Conservation (phyloP, 2,888 invertebrate genomes). For the Andrena chrysosceles region DNA sequence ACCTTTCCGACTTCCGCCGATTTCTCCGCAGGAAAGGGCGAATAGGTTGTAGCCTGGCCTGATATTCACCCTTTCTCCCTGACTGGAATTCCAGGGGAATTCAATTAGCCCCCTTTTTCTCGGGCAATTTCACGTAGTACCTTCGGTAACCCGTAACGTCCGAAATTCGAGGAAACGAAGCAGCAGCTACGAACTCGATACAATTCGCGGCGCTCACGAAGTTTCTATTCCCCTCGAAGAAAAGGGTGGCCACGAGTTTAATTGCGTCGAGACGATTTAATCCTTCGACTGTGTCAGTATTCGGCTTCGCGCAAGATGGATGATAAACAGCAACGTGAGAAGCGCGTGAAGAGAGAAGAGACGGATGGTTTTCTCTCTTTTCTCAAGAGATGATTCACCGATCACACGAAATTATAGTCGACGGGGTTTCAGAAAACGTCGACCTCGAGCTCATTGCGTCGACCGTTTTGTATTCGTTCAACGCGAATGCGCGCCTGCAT, state of each 20-base stretch:
- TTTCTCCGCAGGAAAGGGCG: conserved; percentile 3
- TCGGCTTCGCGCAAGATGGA: not conserved
- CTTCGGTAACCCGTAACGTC: not conserved
- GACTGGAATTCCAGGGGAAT: not conserved
- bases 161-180: not conserved
- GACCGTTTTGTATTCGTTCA: conserved; percentile 32
- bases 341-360: not conserved
- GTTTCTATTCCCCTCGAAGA: not conserved
- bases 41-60: conserved; percentile 7
- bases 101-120: conserved; percentile 2
- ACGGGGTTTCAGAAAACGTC: conserved; percentile 24
- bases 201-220: not conserved
- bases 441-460: not conserved
- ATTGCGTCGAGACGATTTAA: conserved; percentile 38
- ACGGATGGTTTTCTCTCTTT: not conserved
- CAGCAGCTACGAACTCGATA: not conserved
- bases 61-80: not conserved
- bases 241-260: not conserved
- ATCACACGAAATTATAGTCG: not conserved
- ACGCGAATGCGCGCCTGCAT: conserved; percentile 14
- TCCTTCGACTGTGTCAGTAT: conserved; percentile 10
- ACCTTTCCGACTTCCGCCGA: conserved; percentile 29
- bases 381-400: not conserved
- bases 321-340: not conserved
- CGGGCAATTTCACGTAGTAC: not conserved